Base-by-base conservation (phyloP, 2,797 vertebrate species). In the Dromococcyx pavoninus region DNA sequence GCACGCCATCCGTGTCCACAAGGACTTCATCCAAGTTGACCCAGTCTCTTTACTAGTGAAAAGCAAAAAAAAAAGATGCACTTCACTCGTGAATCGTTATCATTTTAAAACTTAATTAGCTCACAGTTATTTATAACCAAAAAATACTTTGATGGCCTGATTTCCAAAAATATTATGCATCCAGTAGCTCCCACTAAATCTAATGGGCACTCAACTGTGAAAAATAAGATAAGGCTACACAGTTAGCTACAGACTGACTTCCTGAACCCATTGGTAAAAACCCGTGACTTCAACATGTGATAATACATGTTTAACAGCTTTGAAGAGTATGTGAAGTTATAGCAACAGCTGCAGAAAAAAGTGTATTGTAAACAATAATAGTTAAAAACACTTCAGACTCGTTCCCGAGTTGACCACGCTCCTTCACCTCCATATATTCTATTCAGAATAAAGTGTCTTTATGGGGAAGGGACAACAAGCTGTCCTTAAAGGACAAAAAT, bases 51-150 rank as follows among this genome's bases (percentile, higher is more conserved):
- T 54, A 53, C 48, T 16, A 60, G 62, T 2, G 39, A 78, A 65
- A 75, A 66, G 70, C 54, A 57, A 78, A 71, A 65, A 57, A 78
- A 71, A 65, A 77, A 93, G 60, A 81, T 11, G 16, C 18, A 43
- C 8, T 88, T 56, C 5, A 0, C 27, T 81, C 60, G 48, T 30
- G 65, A 71, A 78, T 37, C 35, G 5, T 64, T n/a, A 83, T 51
- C 5, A 0, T 66, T 88, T 78, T 41, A 60, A 92, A 93, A 56
- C 48, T 82, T 91, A 92, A 96, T 94, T 94, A 93, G 87, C 85
- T 75, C 4, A 28, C 17, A 33, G 65, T 85, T 96, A 96, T 95
- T 91, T 91, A 93, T 96, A 95, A 84, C 87, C 24, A 24, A 89
- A 73, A 54, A 51, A 71, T 83, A 77, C 10, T 80, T 86, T 5